Evolutionary conservation across 2,113 vertebrate species (phyloP).

Genomic region (Lophotis ruficrista): DNA sequence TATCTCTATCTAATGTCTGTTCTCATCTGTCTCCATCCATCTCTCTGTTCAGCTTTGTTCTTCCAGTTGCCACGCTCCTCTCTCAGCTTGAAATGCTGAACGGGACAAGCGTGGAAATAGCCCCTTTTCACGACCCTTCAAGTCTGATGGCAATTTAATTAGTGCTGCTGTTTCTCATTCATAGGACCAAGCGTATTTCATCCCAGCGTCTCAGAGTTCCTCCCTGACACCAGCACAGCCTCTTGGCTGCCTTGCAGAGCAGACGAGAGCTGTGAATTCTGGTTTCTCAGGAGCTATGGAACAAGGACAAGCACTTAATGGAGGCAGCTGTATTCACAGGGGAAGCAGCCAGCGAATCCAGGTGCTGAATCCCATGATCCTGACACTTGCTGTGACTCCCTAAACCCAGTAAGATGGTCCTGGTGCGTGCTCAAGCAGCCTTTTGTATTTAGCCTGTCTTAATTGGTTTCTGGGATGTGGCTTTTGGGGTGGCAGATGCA

Average conservation of each 20-base stretch:
- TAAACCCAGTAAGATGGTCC: background rate
- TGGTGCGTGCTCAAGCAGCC: background rate
- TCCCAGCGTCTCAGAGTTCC: background rate
- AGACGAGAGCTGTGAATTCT: background rate
- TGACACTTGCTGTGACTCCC: background rate
- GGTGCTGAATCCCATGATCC: background rate
- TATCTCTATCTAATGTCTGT: background rate
- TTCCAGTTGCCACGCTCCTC: background rate
- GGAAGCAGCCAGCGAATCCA: background rate
- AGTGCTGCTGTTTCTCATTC: background rate
- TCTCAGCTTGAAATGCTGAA: background rate
- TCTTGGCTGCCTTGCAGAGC: background rate
- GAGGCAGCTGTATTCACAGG: background rate
- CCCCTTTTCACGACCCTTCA: background rate
- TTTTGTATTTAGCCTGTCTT: background rate
- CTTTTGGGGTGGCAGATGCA: background rate
- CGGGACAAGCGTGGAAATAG: background rate
- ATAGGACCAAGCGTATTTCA: background rate
- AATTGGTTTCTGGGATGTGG: background rate
- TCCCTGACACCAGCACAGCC: background rate
- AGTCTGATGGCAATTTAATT: background rate
- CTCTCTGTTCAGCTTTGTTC: background rate
- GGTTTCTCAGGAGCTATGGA: background rate
- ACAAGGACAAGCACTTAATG: background rate
- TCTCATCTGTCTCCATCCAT: background rate